phyloP scores from a whole-genome alignment of 2,797 vertebrate genomes.

The Enteromius afrohamiltoni region DNA sequence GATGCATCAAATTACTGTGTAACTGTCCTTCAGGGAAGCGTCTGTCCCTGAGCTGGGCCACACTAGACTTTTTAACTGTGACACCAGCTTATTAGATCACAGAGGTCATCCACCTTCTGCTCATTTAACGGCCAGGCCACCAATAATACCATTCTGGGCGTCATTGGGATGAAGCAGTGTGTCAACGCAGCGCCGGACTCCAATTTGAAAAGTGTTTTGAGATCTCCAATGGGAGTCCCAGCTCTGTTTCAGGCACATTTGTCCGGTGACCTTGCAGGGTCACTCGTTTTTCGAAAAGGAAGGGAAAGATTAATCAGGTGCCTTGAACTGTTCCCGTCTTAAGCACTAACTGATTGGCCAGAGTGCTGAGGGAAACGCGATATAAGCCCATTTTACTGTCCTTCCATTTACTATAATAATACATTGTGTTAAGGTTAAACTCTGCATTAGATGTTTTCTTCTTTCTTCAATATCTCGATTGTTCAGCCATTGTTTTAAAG shows the following conservation, averaged over 20 bases:
- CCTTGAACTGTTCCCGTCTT: conserved; percentile 64
- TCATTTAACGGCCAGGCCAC: conserved; percentile 67
- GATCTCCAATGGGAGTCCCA: conserved; percentile 65
- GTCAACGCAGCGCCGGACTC: conserved; percentile 61
- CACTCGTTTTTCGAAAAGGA: conserved; percentile 65
- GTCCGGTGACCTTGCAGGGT: conserved; percentile 73
- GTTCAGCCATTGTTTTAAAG: background rate
- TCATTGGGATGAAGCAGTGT: conserved; percentile 63
- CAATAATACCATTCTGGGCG: conserved; percentile 70
- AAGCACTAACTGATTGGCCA: conserved; percentile 58
- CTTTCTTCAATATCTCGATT: background rate
- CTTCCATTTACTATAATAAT: conserved; percentile 42
- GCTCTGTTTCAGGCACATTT: conserved; percentile 66
- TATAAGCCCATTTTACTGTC: conserved; percentile 34
- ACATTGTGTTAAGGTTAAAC: conserved; percentile 41
- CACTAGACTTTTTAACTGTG: conserved; percentile 73
- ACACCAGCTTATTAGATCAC: conserved; percentile 77
- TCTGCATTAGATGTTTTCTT: conserved; percentile 29
- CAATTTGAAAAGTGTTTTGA: conserved; percentile 69
- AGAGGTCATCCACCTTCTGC: conserved; percentile 72
- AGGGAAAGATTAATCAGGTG: conserved; percentile 70
- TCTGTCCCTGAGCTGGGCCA: conserved; percentile 67
- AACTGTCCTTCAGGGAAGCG: conserved; percentile 67
- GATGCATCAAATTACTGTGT: conserved; percentile 72
- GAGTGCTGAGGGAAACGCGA: conserved; percentile 47